Percentiles rank a stretch among this genome's conserved stretches.
Evolutionary conservation across 2,797 vertebrate species (phyloP).

Genomic region (Merluccius polli): DNA sequence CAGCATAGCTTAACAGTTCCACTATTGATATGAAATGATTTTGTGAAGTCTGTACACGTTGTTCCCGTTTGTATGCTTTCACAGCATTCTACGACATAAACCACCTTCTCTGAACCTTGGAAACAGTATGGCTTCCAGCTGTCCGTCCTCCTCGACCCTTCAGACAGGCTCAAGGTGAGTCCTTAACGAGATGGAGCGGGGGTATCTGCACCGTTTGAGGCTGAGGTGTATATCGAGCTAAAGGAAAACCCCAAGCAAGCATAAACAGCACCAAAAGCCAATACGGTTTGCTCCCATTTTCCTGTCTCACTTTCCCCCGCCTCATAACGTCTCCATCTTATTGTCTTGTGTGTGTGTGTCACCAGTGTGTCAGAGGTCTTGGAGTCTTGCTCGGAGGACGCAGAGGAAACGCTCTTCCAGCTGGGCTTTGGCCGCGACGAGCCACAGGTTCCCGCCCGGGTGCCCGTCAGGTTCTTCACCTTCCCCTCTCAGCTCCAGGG

Average conservation of each 20-base stretch:
- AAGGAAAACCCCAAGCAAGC: background rate
- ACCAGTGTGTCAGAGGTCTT: constrained; percentile 84
- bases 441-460: constrained; percentile 74
- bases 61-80: background rate
- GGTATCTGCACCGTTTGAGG: background rate
- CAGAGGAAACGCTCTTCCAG: constrained; percentile 83
- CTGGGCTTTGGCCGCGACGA: constrained; percentile 85
- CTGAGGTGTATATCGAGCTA: background rate
- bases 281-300: background rate
- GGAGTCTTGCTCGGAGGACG: constrained; percentile 78
- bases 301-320: background rate
- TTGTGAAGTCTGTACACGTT: background rate
- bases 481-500: constrained; percentile 81
- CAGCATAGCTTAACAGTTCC: background rate
- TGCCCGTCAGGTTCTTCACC: constrained; percentile 86
- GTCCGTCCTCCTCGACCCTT: constrained; percentile 72
- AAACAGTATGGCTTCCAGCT: constrained; percentile 79
- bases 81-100: constrained; percentile 52
- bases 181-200: background rate
- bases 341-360: background rate
- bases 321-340: background rate
- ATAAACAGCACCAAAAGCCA: background rate
- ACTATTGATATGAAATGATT: background rate
- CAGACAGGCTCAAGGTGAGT: constrained; percentile 81
- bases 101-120: constrained; percentile 68